These are phyloP conservation scores for Atrina japonica DNA, from an alignment of 2,888 invertebrate genomes.

Conservation along the genomic window DNA sequence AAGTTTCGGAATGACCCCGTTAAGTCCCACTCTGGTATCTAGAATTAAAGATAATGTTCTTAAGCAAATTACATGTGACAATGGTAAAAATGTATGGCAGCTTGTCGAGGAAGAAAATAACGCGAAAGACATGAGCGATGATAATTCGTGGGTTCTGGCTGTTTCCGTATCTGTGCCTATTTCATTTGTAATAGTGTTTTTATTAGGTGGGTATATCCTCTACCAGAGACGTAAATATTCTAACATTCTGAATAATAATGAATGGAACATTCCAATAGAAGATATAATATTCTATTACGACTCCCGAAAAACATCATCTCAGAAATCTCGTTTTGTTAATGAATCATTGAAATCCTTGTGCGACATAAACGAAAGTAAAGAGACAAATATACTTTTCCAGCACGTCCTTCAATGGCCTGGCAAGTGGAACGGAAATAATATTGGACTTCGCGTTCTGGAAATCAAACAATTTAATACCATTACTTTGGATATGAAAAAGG, in stretches of 20 bases:
- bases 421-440: constrained; percentile 59
- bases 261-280: constrained; percentile 69
- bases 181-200: constrained; percentile 40
- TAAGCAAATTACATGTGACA: constrained; percentile 61
- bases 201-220: constrained; percentile 54
- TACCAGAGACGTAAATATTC: constrained; percentile 58
- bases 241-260: constrained; percentile 64
- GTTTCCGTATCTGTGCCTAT: constrained; percentile 52
- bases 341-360: constrained; percentile 37
- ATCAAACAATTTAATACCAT: constrained; percentile 46
- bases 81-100: constrained; percentile 55
- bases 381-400: constrained; percentile 32
- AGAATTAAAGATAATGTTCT: constrained; percentile 55
- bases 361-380: neutral
- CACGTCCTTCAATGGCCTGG: constrained; percentile 71
- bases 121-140: constrained; percentile 51
- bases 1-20: constrained; percentile 59
- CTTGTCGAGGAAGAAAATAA: constrained; percentile 57
- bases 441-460: constrained; percentile 62
- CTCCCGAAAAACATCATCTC: constrained; percentile 40
- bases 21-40: constrained; percentile 50
- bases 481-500: constrained; percentile 50
- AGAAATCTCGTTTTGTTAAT: constrained; percentile 44
- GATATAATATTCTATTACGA: constrained; percentile 68
- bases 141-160: constrained; percentile 61